Base-by-base conservation (phyloP, 2,113 vertebrate genomes). In the Uropsilus gracilis region DNA sequence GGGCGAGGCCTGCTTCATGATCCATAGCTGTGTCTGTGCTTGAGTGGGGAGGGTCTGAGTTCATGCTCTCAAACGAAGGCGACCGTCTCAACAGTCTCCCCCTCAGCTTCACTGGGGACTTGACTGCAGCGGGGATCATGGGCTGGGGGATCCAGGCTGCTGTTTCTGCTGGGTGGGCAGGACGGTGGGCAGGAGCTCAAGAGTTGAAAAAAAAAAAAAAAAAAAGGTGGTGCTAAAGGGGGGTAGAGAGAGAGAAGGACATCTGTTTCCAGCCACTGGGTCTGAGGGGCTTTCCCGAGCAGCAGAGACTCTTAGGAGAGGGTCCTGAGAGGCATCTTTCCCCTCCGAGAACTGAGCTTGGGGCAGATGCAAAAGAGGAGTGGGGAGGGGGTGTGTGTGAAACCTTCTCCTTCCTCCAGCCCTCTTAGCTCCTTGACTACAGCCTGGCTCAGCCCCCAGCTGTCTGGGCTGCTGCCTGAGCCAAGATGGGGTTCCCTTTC, bases 1-100 rank as follows among this genome's bases (percentile, higher is more conserved):
- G 95, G 95, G 73, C 26, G 37, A 97, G 96, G 96, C 86, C 94
- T 95, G 86, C 69, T 53, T 95, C 82, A 85, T 77, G 82, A 85
- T 34, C 91, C 86, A 86, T 78, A 89, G 91, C 91, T 84, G 80
- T 80, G 91, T 61, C 93, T 82, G 10, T 10, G 75, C 32, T 89
- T 84, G 80, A 72, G 89, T 80, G 76, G 83, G 86, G 81, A 94
- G 89, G 80, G 75, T 87, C 57, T 84, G 86, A 94, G 86, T 94
- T 89, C 82, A 66, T 1, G 32, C 59, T 95, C 89, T 64, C 24
- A 96, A 90, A 80, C 0, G 30, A 71, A 96, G 91, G 91, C 18
- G 18, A 78, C 83, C 76, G 8, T 84, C 86, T 89, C 53, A n/a
- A n/a, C n/a, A n/a, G n/a, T n/a, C n/a, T n/a, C 53, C 59, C 82